Evolutionary conservation across 1,140 invertebrate species (phyloP), one percentile per base, ranked within the genome.

Genomic region (Halictus rubicundus): DNA sequence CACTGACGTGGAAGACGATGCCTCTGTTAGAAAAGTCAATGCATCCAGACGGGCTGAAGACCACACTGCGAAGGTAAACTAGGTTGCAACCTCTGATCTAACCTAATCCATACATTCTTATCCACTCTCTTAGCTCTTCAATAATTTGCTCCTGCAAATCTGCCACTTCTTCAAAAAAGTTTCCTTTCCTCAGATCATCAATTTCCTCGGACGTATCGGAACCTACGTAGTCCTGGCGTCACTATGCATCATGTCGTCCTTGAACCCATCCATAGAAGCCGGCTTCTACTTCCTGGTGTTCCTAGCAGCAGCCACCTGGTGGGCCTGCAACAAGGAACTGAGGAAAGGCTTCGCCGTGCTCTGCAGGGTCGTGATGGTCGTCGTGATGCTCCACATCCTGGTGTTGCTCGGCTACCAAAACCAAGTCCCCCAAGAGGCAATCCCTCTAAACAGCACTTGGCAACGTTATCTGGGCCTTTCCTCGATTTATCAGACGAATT

Each of bases 201-300:
- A 92, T 64, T 90, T 91, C 73, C 81, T 93, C 59, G 92, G 89
- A 65, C 89, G 83, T 52, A 87, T 92, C 79, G 96, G 96, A 25
- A 96, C 96, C 84, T 96, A 96, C 81, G 92, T 96, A 19, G 95
- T 95, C 21, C 90, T 98, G 57, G 94, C 95, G 42, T 94, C 95
- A 10, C 92, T 98, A 72, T 97, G 97, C 91, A 94, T 96, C 81
- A 95, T 96, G 23, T 97, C 96, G 0, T 95, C 96, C 61, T 90
- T 97, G 87, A 94, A 95, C 65, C 97, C 97, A 6, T 98, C 97
- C 25, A 93, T 97, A 9, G 95, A 96, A 4, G 96, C 96, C 49
- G 96, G 95, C 16, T 94, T 98, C 52, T 99, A 99, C 92, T 98
- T 98, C 92, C 84, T 98, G 21, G 94, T 96, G 21, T 99, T 99